Base-by-base conservation (phyloP, 2,888 invertebrate genomes). In the Acronicta alni region DNA sequence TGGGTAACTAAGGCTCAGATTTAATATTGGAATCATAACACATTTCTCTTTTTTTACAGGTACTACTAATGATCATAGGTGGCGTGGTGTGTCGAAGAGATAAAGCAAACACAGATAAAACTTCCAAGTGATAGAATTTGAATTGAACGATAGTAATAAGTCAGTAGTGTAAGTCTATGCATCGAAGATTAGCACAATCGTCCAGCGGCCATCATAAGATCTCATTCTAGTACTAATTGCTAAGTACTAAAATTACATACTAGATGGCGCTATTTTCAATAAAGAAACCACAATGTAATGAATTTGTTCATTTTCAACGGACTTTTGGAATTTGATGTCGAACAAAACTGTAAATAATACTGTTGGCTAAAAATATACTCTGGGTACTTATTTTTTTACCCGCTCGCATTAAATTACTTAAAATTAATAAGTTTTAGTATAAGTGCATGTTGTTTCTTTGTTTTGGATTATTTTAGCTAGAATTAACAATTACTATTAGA, bases 191-290 rank as follows among this genome's bases (percentile, higher is more conserved):
- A 64, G n/a, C 16, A 37, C 4, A 7, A 56, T 46, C 35, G 37
- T 45, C 38, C 5, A 17, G 45, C 38, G 15, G 54, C 32, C 12
- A 15, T 4, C 23, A 4, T 43, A 49, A 62, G 76, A 73, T 73
- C 71, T 76, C 75, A 71, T 52, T 15, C 54, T 62, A 72, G 53
- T 41, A 44, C 51, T 55, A 49, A 20, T 35, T 16, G 4, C 18
- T 15, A 52, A 57, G 53, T 51, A 41, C 37, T 30, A 38, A 32
- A 1, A 30, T 0, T 14, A 47, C 14, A 32, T 14, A 52, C 62
- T 63, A 77, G 77, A 72, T 74, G 77, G 66, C 75, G 44, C 15
- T 63, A 42, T 47, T 49, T 0, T 1, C 32, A 56, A 48, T n/a
- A 2, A 35, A 35, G n/a, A 35, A 35, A n/a, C n/a, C 12, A 12